Evolutionary conservation across 23 tunicate species (phyloP).

Genomic region (Botrylloides violaceus): DNA sequence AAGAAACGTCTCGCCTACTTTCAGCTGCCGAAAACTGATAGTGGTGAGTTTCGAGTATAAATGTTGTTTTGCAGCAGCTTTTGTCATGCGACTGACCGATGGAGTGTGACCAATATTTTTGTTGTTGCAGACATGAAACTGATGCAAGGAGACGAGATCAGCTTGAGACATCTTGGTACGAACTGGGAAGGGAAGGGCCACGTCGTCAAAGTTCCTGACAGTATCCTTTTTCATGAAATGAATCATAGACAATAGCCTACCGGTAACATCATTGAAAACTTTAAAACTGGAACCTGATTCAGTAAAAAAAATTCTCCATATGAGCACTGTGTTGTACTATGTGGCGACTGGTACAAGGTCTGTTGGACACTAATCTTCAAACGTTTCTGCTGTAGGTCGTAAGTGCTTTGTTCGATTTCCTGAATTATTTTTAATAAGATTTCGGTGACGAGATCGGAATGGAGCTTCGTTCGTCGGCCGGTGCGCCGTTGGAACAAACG

Average conservation of each 20-base stretch:
- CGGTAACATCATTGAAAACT: neutral
- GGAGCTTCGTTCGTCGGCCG: slow-evolving; percentile 82
- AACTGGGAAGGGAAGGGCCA: slow-evolving; percentile 98
- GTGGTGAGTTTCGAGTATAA: slow-evolving; percentile 13
- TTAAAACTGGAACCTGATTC: neutral
- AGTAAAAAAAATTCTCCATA: neutral
- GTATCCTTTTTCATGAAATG: slow-evolving; percentile 64
- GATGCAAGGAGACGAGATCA: slow-evolving; percentile 96
- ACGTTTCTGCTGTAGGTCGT: too few relatives aligned
- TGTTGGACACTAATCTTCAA: too few relatives aligned
- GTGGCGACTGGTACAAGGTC: too few relatives aligned
- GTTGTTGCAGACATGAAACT: slow-evolving; percentile 72
- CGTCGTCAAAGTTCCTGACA: slow-evolving; percentile 98
- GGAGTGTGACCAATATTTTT: too few relatives aligned
- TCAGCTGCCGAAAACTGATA: slow-evolving; percentile 92
- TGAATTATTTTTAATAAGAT: slow-evolving; percentile 28
- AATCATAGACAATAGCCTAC: neutral
- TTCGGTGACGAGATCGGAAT: slow-evolving; percentile 93
- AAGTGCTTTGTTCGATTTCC: slow-evolving; percentile 2
- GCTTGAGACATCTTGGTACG: slow-evolving; percentile 73
- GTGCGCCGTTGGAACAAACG: slow-evolving; percentile 73
- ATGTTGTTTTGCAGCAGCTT: too few relatives aligned
- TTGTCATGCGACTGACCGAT: too few relatives aligned
- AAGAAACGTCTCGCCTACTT: slow-evolving; percentile 85
- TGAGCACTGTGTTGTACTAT: too few relatives aligned